phyloP scores from a whole-genome alignment of 2,888 invertebrate species.

The Synergus japonicus region DNA sequence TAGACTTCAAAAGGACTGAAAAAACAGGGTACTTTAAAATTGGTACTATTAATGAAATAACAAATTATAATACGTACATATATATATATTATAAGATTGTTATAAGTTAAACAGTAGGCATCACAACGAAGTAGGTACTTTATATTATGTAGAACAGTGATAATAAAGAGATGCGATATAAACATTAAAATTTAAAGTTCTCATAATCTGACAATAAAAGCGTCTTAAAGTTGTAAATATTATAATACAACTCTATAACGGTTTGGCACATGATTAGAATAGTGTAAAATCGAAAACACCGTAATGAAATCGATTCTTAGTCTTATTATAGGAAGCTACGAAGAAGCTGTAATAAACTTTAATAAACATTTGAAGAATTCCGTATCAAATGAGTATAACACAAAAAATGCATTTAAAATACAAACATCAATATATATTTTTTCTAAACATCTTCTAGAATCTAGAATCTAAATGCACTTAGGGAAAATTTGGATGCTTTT shows the following conservation, averaged over 20 bases:
- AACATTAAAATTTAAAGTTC: constrained; percentile 46
- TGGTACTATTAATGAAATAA: constrained; percentile 6
- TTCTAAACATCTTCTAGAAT: background rate
- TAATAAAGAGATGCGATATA: constrained; percentile 45
- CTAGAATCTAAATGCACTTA: constrained; percentile 5
- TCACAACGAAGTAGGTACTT: constrained; percentile 2
- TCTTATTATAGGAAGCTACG: background rate
- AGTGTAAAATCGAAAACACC: constrained; percentile 37
- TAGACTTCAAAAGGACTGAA: constrained; percentile 4
- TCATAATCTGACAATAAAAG: constrained; percentile 8
- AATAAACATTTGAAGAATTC: background rate
- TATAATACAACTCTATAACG: constrained; percentile 42
- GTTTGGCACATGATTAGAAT: constrained; percentile 63
- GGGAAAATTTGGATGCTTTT: background rate
- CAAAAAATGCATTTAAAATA: background rate
- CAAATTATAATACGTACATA: constrained; percentile 15
- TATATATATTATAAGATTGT: constrained; percentile 22
- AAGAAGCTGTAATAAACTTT: background rate
- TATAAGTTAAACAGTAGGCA: constrained; percentile 12
- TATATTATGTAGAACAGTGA: constrained; percentile 40
- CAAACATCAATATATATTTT: background rate
- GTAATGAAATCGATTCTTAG: constrained; percentile 10
- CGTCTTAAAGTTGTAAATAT: constrained; percentile 46
- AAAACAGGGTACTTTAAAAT: constrained; percentile 16
- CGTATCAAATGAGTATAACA: background rate